Evolutionary conservation across 1,140 invertebrate species (phyloP).

Genomic region (Lamellibrachia luymesi): DNA sequence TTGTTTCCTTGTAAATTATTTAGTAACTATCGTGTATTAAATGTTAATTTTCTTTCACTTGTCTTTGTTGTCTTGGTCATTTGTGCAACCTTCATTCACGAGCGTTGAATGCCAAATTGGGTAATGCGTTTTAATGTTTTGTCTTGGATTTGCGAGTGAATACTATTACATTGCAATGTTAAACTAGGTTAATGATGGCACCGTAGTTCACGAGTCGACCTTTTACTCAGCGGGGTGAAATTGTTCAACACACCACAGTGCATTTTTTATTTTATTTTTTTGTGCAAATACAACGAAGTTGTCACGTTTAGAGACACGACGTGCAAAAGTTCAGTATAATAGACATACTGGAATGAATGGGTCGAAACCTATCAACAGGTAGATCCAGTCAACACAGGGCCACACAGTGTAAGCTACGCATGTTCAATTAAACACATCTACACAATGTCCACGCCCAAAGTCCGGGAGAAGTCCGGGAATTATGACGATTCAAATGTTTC

Average conservation of each 20-base stretch:
- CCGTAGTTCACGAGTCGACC: not conserved
- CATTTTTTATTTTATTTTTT: not conserved
- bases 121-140: not conserved
- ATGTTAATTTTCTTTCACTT: no score
- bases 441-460: not conserved
- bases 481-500: conserved; percentile 36
- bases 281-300: not conserved
- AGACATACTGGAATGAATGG: not conserved
- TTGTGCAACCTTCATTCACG: no score
- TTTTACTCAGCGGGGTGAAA: not conserved
- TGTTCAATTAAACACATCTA: not conserved
- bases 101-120: not conserved
- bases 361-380: not conserved
- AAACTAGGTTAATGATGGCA: not conserved
- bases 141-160: no score
- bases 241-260: not conserved
- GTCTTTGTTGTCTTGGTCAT: no score
- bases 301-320: not conserved
- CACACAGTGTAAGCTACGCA: not conserved
- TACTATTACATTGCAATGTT: no score
- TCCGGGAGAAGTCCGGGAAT: not conserved
- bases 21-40: no score
- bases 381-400: not conserved
- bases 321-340: not conserved
- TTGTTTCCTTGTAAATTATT: no score